Evolutionary conservation across 1,140 invertebrate species (phyloP), one percentile per base, ranked within the genome.

Genomic region (Drosophila aff.): DNA sequence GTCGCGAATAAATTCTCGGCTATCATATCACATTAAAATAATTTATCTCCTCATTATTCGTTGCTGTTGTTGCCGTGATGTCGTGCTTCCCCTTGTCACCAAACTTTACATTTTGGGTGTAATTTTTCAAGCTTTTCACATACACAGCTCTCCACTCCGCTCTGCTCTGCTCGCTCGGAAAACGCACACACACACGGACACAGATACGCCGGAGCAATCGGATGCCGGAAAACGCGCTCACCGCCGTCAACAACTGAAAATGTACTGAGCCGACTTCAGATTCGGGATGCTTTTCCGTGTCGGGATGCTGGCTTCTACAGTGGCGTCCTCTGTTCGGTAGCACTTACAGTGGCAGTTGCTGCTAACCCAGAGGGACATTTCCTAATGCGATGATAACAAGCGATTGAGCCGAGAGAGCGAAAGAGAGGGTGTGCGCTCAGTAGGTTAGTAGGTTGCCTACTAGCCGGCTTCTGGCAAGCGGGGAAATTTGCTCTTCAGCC

Each of bases 21-120:
- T 76, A 86, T 87, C 84, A 84, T 79, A 63, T 76, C 85, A 90
- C 84, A 89, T 89, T 89, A 81, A 89, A 79, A 89, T 84, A 84
- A 87, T 87, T 87, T 87, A 87, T 87, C 63, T 81, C 53, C 65
- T 72, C 47, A 60, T 68, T 76, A 76, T 64, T 72, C 71, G 46
- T 31, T 53, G 55, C n/a, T 61, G 40, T 38, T 36, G 57, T 21
- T n/a, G 28, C n/a, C 33, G 62, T 23, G 23, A 8, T 26, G 11
- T 13, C 21, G 28, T 26, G 62, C 46, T 67, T 38, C 47, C 28
- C 18, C 38, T 11, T 44, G 53, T n/a, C 43, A 59, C 31, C 72
- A 63, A 60, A 76, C 58, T 79, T 79, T 73, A 79, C 83, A 87
- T 80, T 86, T 68, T 53, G 60, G 68, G 53, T 84, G 83, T 78